Conservation (phyloP, 2,888 invertebrate species). For the Calameuta pallipes region DNA sequence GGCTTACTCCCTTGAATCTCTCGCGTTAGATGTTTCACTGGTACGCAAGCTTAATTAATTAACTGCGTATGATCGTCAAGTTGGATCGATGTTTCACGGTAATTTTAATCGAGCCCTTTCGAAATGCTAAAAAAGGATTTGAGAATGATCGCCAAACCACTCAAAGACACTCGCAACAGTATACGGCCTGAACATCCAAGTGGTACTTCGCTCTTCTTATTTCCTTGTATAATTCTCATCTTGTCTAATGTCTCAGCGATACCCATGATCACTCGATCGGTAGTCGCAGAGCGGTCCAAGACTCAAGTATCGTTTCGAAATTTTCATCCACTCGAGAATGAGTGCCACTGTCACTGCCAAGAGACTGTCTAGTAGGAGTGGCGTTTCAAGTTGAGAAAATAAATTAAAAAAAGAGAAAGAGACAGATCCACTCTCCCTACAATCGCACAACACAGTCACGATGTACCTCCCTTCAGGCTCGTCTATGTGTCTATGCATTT, state of each 20-base stretch:
- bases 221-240: background rate
- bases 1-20: conserved; percentile 51
- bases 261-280: background rate
- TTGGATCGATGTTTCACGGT: background rate
- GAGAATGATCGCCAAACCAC: background rate
- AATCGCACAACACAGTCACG: background rate
- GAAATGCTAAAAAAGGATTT: background rate
- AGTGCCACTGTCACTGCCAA: background rate
- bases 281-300: background rate
- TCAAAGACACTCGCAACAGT: background rate
- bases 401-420: background rate
- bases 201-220: background rate
- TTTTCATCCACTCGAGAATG: background rate
- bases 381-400: background rate
- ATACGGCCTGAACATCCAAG: background rate
- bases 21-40: conserved; percentile 36
- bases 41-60: conserved; percentile 48
- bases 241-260: background rate
- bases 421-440: background rate
- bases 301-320: background rate
- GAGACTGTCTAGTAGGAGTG: background rate
- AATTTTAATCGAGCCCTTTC: background rate
- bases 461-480: background rate
- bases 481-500: background rate
- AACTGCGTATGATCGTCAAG: conserved; percentile 44